Base-by-base conservation (phyloP, 2,888 invertebrate species). In the Leptothorax acervorum region DNA sequence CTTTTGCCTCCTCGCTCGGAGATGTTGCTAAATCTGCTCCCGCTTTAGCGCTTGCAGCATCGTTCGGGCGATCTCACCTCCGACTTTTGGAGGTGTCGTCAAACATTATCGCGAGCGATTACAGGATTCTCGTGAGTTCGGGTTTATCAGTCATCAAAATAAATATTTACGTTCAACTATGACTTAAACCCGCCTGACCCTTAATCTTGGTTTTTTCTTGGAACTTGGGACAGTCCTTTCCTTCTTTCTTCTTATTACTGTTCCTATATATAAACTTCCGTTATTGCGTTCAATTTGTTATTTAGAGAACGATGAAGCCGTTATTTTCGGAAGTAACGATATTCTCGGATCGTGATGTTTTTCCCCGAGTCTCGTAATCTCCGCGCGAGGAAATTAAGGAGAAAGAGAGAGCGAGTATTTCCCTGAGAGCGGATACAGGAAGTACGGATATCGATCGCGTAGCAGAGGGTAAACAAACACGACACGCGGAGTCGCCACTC, bases 241-340 rank as follows among this genome's bases (percentile, higher is more conserved):
- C 23, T 23, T 23, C 23, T 23, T 23, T 23, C 23, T 23, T 23
- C 23, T 23, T 23, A 23, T 23, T 23, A 23, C 23, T 23, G 23
- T 23, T 23, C 23, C 23, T 23, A 23, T 23, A 23, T 23, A 23
- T 23, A 23, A 23, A 23, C 23, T 23, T 23, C 23, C 23, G 23
- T 23, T 23, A 23, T 23, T 23, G 23, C 23, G 23, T 23, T 23
- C 23, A 23, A 23, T 23, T 23, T 23, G 23, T 23, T 23, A 23
- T 23, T 23, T 23, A 23, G 23, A 23, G 23, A 23, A 23, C 23
- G 23, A 23, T 23, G 23, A 23, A 23, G 23, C 23, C 65, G 82
- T 48, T 88, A 88, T 88, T 86, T 88, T 82, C 23, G 79, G 82
- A 23, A 6, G 51, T 45, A 66, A 45, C 48, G 63, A 74, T 87